Conservation (phyloP, 1,140 invertebrate species). For the Coptotermes formosanus region DNA sequence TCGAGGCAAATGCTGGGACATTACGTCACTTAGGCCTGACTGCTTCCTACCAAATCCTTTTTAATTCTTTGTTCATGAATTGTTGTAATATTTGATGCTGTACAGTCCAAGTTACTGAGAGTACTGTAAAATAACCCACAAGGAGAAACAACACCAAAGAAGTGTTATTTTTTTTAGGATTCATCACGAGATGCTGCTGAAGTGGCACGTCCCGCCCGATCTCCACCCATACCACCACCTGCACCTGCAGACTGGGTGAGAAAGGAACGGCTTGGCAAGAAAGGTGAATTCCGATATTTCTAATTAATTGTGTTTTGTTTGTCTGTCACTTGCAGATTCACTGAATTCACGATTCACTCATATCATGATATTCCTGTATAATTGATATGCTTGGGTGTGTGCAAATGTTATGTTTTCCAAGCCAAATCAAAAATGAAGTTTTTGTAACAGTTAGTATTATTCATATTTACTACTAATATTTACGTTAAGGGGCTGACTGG, state of each 20-base stretch:
- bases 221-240: slow-evolving; percentile 51
- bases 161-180: neutral
- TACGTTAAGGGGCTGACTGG: too few species aligned
- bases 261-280: slow-evolving; percentile 86
- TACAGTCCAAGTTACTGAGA: too few species aligned
- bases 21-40: too few species aligned
- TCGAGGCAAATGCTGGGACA: too few species aligned
- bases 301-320: slow-evolving; percentile 57
- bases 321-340: neutral
- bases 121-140: too few species aligned
- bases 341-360: neutral
- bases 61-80: too few species aligned
- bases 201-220: slow-evolving; percentile 44
- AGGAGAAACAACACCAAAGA: too few species aligned
- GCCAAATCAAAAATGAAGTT: neutral
- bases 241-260: slow-evolving; percentile 77
- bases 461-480: too few species aligned
- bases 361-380: neutral
- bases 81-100: too few species aligned
- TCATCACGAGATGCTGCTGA: slow-evolving; percentile 8
- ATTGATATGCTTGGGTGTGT: neutral
- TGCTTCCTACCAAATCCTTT: too few species aligned
- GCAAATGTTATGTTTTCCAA: neutral
- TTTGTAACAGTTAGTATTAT: neutral
- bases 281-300: slow-evolving; percentile 95